Base-by-base conservation (phyloP, 1,140 invertebrate species). In the Lordiphosa collinella region DNA sequence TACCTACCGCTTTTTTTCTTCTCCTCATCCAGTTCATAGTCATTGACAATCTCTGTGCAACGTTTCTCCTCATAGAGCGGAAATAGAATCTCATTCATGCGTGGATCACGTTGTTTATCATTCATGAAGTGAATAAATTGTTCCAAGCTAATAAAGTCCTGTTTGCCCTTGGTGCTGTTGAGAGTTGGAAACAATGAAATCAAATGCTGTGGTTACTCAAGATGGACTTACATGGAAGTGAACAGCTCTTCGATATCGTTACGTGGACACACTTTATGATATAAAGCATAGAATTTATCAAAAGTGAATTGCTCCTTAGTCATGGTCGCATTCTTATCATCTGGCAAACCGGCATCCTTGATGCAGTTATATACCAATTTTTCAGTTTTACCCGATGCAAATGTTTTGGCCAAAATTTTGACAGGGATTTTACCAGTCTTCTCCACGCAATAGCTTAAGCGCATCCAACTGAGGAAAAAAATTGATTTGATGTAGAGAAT, bases 231-330 rank as follows among this genome's bases (percentile, higher is more conserved):
- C 98, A 99, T 95, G 41, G 95, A 95, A 89, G 97, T 94, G 89
- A 99, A 99, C 4, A 99, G 90, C 89, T 99, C 98, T 90, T 99
- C 98, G 71, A 99, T 99, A 89, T 99, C 99, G 84, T 98, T 99
- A 66, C 99, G 92, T 6, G 99, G 99, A 89, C 99, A 99, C 72
- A 99, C 99, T 91, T 98, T 99, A 89, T 99, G 98, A 90, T 99
- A 99, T 1, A 99, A 91, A 35, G 95, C 94, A 90, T 99, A 99
- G 90, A 99, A 99, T 88, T 99, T 99, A 62, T 99, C 98, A 89
- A 99, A 99, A 1, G 98, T 99, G 88, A 99, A 99, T 54, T 96
- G 94, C 48, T 93, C 93, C 41, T 94, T 95, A 79, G 99, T 98
- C 90, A 99, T 98, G 29, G 95, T 95, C 89, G 99, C 98, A 85